Conservation (phyloP, 2,888 invertebrate genomes). For the Brachycybe producta region DNA sequence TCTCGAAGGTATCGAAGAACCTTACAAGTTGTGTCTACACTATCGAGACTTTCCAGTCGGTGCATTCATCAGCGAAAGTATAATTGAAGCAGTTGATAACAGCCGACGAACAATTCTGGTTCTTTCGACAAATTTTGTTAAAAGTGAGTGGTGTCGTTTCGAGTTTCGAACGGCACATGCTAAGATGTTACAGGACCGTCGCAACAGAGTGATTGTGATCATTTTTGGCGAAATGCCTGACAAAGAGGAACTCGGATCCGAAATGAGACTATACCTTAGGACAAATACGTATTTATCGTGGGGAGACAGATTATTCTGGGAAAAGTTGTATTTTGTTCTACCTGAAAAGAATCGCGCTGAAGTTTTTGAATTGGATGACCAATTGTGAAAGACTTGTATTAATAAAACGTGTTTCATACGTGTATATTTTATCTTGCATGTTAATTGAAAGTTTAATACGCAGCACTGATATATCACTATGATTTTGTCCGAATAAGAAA, state of each 20-base stretch:
- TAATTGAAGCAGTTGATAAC: slow-evolving; percentile 71
- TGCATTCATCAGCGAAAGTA: slow-evolving; percentile 69
- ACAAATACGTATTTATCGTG: slow-evolving; percentile 69
- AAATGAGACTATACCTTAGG: slow-evolving; percentile 71
- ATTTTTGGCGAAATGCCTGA: slow-evolving; percentile 69
- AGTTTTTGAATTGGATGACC: too few species aligned
- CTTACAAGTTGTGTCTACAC: slow-evolving; percentile 70
- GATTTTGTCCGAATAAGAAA: too few species aligned
- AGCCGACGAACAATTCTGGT: slow-evolving; percentile 74
- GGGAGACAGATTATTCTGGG: slow-evolving; percentile 88
- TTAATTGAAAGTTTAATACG: too few species aligned
- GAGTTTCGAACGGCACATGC: slow-evolving; percentile 80
- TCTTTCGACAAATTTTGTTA: slow-evolving; percentile 72
- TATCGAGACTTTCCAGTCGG: slow-evolving; percentile 68
- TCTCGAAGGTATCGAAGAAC: slow-evolving; percentile 64
- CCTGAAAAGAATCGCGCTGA: slow-evolving; percentile 51
- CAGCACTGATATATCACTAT: too few species aligned
- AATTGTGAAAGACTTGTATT: too few species aligned
- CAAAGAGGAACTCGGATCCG: slow-evolving; percentile 70
- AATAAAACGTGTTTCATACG: too few species aligned
- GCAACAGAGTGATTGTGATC: slow-evolving; percentile 65
- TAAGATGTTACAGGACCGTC: slow-evolving; percentile 62
- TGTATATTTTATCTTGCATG: too few species aligned
- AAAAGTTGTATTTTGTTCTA: slow-evolving; percentile 69
- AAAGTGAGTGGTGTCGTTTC: slow-evolving; percentile 79